Percentiles rank a stretch among this genome's conserved stretches.
Conservation (phyloP, 2,113 vertebrate species). For the Falco punctatus region DNA sequence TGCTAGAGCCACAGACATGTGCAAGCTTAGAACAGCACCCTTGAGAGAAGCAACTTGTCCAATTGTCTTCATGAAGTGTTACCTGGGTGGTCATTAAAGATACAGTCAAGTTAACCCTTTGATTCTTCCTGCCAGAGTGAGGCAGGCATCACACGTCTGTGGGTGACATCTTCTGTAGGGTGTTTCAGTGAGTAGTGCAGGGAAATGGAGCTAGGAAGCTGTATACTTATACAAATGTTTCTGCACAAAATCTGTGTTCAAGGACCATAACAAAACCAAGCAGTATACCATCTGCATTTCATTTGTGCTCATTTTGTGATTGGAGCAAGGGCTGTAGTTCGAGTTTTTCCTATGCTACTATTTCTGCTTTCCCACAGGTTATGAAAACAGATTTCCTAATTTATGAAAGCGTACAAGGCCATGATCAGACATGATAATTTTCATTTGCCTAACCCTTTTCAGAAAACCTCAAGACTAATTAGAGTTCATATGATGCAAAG, state of each 20-base stretch:
- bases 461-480: constrained; percentile 10
- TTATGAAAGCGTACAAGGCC: not conserved
- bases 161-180: not conserved
- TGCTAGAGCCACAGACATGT: not conserved
- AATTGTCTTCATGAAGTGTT: not conserved
- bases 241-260: not conserved
- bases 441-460: not conserved
- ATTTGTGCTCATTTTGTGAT: not conserved
- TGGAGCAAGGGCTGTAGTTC: not conserved
- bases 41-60: not conserved
- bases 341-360: not conserved
- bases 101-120: not conserved
- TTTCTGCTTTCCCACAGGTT: not conserved
- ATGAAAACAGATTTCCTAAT: not conserved
- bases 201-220: not conserved
- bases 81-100: not conserved
- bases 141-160: not conserved
- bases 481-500: not conserved
- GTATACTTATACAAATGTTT: not conserved
- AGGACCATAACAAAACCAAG: not conserved
- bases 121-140: not conserved
- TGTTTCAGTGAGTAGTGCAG: not conserved
- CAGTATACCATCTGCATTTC: not conserved
- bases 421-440: not conserved
- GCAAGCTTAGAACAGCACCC: not conserved